Base-by-base conservation (phyloP, 2,888 invertebrate genomes). In the Crepidodera aurea region DNA sequence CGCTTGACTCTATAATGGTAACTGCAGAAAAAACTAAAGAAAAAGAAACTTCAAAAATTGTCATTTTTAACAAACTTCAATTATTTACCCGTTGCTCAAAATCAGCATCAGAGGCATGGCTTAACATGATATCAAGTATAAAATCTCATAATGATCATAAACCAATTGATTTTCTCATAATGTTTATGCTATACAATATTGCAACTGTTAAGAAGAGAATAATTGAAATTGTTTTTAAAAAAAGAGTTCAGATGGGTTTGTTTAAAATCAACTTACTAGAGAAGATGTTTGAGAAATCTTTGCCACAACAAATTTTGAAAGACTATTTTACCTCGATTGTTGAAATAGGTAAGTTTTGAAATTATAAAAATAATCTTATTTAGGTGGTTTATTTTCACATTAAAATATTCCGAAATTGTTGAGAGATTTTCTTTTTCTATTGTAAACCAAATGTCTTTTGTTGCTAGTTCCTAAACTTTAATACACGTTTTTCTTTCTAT, bases 131-230 rank as follows among this genome's bases (percentile, higher is more conserved):
- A 62, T 82, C 83, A 53, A 79, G 76, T 56, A 83, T 86, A 55
- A 84, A 84, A 75, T 66, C 76, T 0, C 77, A 74, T 55, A 78
- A 82, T 37, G 86, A 87, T 60, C 84, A 87, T 64, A 88, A 88
- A 79, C 84, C 90, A 0, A 83, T 92, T 63, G 91, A 92, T 79
- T 82, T 91, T 51, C 79, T 89, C 13, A 82, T 91, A 65, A 77
- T 91, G 13, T 75, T 90, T n/a, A 83, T 90, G 69, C 78, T 90
- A 15, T 85, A 88, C 68, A 83, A 86, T n/a, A 83, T 84, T 51
- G 83, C 84, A 56, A 86, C 85, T 73, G 84, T 85, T 34, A 86
- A 85, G 69, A 86, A 87, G 71, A 83, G 84, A 64, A 83, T 83
- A 69, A 83, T 90, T 13, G 89, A 90, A 75, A 83, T 82, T 66